Percentiles rank a stretch among this genome's conserved stretches.
These are phyloP conservation scores for Drosophila robusta DNA, from an alignment of 2,888 invertebrate genomes.

Conservation along the genomic window DNA sequence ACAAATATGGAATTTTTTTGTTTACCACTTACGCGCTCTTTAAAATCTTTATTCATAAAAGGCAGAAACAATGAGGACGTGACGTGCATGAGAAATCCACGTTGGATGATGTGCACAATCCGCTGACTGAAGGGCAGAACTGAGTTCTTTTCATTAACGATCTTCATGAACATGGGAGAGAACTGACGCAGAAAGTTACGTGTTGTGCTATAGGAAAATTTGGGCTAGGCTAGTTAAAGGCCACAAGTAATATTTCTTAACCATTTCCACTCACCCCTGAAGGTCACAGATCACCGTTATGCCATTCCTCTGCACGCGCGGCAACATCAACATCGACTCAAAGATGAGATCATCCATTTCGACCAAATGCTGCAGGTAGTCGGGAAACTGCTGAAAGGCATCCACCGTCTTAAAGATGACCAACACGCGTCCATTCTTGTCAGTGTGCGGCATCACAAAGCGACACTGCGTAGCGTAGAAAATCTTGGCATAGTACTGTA, in stretches of 20 bases:
- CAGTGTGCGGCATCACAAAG: slow-evolving; percentile 80
- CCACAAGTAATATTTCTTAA: neutral
- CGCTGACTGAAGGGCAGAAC: slow-evolving; percentile 80
- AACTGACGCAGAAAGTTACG: slow-evolving; percentile 76
- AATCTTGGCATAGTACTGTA: slow-evolving; percentile 75
- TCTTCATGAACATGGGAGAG: slow-evolving; percentile 74
- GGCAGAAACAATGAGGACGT: slow-evolving; percentile 80
- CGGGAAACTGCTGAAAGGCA: slow-evolving; percentile 80
- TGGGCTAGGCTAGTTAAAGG: neutral
- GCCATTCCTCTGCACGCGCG: slow-evolving; percentile 80
- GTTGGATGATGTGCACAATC: slow-evolving; percentile 81
- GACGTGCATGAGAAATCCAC: slow-evolving; percentile 81
- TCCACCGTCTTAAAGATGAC: slow-evolving; percentile 80
- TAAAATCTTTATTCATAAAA: slow-evolving; percentile 81
- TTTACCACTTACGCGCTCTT: slow-evolving; percentile 70
- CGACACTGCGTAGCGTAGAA: slow-evolving; percentile 77
- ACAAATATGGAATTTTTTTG: too few species aligned
- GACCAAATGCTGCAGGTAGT: slow-evolving; percentile 78
- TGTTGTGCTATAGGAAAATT: slow-evolving; percentile 63
- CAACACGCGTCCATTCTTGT: slow-evolving; percentile 80
- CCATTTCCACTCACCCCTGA: slow-evolving; percentile 72
- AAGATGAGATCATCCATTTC: slow-evolving; percentile 84
- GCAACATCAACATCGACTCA: slow-evolving; percentile 80
- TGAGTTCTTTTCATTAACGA: slow-evolving; percentile 81
- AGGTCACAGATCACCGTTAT: slow-evolving; percentile 82